Evolutionary conservation across 2,888 invertebrate genomes (phyloP).

Genomic region (Oligia strigilis): DNA sequence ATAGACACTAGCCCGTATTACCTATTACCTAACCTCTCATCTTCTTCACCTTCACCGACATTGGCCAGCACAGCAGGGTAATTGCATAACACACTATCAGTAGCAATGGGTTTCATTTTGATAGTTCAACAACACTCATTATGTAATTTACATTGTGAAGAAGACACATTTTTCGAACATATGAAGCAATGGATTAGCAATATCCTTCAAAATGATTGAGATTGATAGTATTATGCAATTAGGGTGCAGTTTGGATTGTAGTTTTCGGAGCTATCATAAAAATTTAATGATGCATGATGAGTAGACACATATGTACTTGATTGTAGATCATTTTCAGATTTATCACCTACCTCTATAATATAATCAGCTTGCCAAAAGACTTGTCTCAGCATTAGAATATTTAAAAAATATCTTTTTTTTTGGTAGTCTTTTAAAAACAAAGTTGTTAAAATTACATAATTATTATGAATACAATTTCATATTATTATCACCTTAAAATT

Average conservation of each 20-base stretch:
- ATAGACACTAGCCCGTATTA: too few relatives aligned
- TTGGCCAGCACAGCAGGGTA: not conserved
- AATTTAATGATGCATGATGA: not conserved
- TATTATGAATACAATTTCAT: not conserved
- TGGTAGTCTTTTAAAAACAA: not conserved
- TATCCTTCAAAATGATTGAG: too few relatives aligned
- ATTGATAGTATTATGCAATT: too few relatives aligned
- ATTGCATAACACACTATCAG: too few relatives aligned
- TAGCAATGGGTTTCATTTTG: too few relatives aligned
- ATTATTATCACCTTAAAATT: not conserved
- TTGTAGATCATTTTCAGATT: slow-evolving; percentile 2
- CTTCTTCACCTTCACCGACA: not conserved
- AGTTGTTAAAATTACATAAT: not conserved
- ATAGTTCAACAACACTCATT: too few relatives aligned
- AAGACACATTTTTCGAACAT: too few relatives aligned
- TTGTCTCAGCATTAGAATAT: not conserved
- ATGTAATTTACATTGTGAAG: too few relatives aligned
- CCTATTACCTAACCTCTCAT: not conserved
- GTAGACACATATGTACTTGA: not conserved
- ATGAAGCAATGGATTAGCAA: too few relatives aligned
- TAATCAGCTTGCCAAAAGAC: not conserved
- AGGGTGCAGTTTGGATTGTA: not conserved
- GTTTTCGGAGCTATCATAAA: not conserved
- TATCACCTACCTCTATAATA: slow-evolving; percentile 3
- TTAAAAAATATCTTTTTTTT: not conserved